Base-by-base conservation (phyloP, 2,888 invertebrate genomes). In the Tricholauxania praeusta region DNA sequence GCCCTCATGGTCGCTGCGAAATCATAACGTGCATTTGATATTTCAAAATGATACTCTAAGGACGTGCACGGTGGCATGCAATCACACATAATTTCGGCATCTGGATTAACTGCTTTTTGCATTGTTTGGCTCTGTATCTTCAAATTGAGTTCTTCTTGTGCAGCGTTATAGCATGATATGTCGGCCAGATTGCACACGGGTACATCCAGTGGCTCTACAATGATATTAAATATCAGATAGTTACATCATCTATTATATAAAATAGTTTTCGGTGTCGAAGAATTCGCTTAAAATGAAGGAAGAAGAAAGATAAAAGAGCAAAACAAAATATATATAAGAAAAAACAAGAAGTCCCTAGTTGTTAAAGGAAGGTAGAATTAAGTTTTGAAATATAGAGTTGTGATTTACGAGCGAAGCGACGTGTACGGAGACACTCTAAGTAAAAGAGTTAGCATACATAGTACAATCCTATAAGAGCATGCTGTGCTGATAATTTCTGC, bases 51-150 rank as follows among this genome's bases (percentile, higher is more conserved):
- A 55, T 87, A 86, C 48, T 82, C 83, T 57, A 86, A 74, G 2
- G 86, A 86, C 4, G 84, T 85, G 69, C 86, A 86, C 7, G 83
- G 80, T 0, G 87, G 87, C 79, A 86, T 79, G 47, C 86, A 86
- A 62, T 86, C 81, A 72, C 86, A 86, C 77, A 80, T 80, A 28
- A 81, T 78, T 60, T 80, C 77, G 2, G 72, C 75, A 62, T 74
- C 78, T 5, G 79, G 71, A 75, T 83, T 76, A 12, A 78, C 17
- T 2, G 75, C 73, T 52, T 82, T 80, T 12, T 78, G 79, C 17
- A 82, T 78, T 1, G 86, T 83, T 78, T 85, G 80, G 62, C 82
- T 81, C 59, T 85, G 84, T 17, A 86, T 76, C 6, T 82, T 14
- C n/a, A 76, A 48, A 74, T 78, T 74, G 15, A 83, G 79, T 57